Evolutionary conservation across 2,888 invertebrate species (phyloP), one percentile per base, ranked within the genome.

Genomic region (Celastrina argiolus): DNA sequence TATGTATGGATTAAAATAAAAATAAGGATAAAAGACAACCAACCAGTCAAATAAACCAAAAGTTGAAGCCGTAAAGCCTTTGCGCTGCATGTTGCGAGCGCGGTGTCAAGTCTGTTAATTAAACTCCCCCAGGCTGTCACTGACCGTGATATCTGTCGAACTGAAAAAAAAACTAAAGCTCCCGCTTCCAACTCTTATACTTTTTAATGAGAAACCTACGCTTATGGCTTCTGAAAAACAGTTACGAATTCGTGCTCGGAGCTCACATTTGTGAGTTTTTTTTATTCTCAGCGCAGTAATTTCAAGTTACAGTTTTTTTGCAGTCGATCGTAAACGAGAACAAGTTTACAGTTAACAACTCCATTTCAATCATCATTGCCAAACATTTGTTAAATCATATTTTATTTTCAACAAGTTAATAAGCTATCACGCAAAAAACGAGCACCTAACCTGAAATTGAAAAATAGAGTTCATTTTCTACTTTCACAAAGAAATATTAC

Each of bases 121-220:
- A 72, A 74, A 74, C 70, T 66, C 71, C 72, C 68, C 69, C 68
- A 63, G 66, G 67, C 72, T 68, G 72, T 73, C 74, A 72, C 68
- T 71, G 71, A 65, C 64, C 65, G 68, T 67, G 66, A 70, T 65
- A 66, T 65, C 71, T 70, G 71, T 67, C 73, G 71, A 73, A 72
- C 72, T 71, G 31, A 58, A n/a, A 58, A 58, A 45, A 58, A 58
- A 51, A 22, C 51, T 26, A 26, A 12, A 51, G 26, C 51, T 5
- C 45, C 7, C 18, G 45, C 45, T 45, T 4, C 10, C 5, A 51
- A 51, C 22, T 51, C 51, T 51, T 51, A 51, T 5, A 51, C 51
- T 51, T 51, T 51, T 51, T 51, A 51, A 51, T 51, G 51, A 51
- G 51, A 18, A 51, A 51, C 51, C 51, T 26, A 26, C 51, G 51